phyloP scores from a whole-genome alignment of 2,797 vertebrate genomes.

The Hafferia zeledoni region DNA sequence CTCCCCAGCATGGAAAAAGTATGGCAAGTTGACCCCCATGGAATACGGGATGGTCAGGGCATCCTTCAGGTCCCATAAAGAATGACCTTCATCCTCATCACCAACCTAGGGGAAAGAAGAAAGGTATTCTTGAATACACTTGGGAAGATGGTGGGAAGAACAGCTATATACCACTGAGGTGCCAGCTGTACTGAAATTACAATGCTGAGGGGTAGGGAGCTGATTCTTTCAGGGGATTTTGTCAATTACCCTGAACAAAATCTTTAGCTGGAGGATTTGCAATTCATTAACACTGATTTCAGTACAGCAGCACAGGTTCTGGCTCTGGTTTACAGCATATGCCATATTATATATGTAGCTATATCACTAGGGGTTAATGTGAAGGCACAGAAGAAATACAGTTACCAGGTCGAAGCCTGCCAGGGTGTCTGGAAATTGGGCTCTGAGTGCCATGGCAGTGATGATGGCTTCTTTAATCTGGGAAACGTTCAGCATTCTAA shows the following conservation, averaged over 20 bases:
- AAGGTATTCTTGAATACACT: not conserved
- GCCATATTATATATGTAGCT: not conserved
- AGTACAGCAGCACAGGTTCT: not conserved
- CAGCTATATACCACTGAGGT: not conserved
- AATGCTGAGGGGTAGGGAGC: not conserved
- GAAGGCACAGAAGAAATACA: not conserved
- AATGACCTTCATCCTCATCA: conserved; percentile 84
- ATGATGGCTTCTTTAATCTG: conserved; percentile 72
- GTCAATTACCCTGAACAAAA: not conserved
- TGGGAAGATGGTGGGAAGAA: not conserved
- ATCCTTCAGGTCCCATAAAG: conserved; percentile 86
- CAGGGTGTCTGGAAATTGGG: conserved; percentile 83
- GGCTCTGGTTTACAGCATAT: not conserved
- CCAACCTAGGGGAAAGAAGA: conserved; percentile 82
- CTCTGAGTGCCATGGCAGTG: conserved; percentile 80
- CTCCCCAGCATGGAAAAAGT: conserved; percentile 93
- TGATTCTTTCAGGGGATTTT: conserved; percentile 6
- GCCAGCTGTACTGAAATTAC: not conserved
- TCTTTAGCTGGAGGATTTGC: conserved; percentile 2
- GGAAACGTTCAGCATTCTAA: conserved; percentile 77
- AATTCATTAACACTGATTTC: not conserved
- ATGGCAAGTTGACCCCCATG: conserved; percentile 79
- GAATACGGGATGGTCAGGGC: conserved; percentile 81
- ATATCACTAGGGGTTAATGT: not conserved
- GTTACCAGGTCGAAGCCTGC: conserved; percentile 93